Evolutionary conservation across 2,113 vertebrate species (phyloP).

Genomic region (Bombycilla garrulus): DNA sequence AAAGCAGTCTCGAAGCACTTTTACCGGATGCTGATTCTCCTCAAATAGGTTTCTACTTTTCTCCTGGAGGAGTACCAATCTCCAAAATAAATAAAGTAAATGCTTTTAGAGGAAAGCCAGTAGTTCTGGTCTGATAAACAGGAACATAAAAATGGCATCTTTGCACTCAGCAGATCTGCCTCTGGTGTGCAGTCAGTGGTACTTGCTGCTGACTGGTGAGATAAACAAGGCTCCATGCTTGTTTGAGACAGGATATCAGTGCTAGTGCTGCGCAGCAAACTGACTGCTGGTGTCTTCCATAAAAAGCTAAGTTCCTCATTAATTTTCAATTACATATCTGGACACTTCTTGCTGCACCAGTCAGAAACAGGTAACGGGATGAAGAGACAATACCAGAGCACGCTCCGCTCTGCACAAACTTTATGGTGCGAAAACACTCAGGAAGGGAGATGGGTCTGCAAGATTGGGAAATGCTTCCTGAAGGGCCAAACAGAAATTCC

Average conservation of each 20-base stretch:
- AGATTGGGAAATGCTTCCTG: background rate
- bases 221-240: background rate
- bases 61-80: background rate
- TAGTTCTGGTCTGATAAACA: background rate
- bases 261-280: background rate
- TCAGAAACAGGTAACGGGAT: background rate
- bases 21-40: background rate
- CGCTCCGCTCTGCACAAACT: fast-evolving
- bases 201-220: background rate
- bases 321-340: background rate
- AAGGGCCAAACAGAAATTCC: background rate
- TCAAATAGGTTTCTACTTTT: background rate
- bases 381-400: background rate
- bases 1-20: background rate
- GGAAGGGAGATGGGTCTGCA: background rate
- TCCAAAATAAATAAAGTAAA: slow-evolving; percentile 1
- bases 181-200: background rate
- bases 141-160: background rate
- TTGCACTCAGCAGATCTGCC: slow-evolving; percentile 20
- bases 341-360: background rate
- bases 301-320: background rate
- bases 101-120: background rate
- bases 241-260: background rate
- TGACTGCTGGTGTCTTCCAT: background rate
- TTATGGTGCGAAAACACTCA: background rate